Conservation (phyloP, 2,888 invertebrate species). For the Panorpa germanica region DNA sequence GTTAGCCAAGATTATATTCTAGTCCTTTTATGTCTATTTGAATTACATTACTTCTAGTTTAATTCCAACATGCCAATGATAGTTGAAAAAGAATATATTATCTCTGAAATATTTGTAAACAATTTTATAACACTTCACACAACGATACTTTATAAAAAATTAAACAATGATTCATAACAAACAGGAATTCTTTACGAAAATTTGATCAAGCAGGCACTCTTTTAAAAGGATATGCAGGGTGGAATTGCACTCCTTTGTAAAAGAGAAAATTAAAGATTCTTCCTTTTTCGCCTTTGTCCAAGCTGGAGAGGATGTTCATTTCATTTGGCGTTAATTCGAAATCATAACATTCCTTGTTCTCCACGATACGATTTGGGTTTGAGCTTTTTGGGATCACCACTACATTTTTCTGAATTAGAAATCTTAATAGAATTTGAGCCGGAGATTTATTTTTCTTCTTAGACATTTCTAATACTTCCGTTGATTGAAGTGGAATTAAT, state of each 20-base stretch:
- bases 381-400: slow-evolving; percentile 65
- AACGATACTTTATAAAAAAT: no score
- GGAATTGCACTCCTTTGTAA: slow-evolving; percentile 45
- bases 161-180: not conserved
- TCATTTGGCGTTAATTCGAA: slow-evolving; percentile 37
- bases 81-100: no score
- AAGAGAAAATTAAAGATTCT: slow-evolving; percentile 49
- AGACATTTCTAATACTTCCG: slow-evolving; percentile 35
- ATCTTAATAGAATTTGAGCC: slow-evolving; percentile 53
- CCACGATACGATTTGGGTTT: slow-evolving; percentile 42
- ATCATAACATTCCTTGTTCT: slow-evolving; percentile 48
- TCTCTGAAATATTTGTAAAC: no score
- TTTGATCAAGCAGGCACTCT: not conserved
- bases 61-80: no score
- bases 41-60: no score
- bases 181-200: not conserved
- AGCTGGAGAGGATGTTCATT: slow-evolving; percentile 27
- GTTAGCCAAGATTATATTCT: no score
- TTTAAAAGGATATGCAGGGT: slow-evolving; percentile 50
- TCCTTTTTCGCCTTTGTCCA: slow-evolving; percentile 41
- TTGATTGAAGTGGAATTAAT: slow-evolving; percentile 40
- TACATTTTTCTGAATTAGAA: slow-evolving; percentile 43
- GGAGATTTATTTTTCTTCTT: slow-evolving; percentile 36
- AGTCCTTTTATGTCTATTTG: slow-evolving; percentile 4
- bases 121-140: no score